These are phyloP conservation scores for Lepilemur ruficaudatus DNA, from an alignment of 2,797 vertebrate species.

Conservation along the genomic window DNA sequence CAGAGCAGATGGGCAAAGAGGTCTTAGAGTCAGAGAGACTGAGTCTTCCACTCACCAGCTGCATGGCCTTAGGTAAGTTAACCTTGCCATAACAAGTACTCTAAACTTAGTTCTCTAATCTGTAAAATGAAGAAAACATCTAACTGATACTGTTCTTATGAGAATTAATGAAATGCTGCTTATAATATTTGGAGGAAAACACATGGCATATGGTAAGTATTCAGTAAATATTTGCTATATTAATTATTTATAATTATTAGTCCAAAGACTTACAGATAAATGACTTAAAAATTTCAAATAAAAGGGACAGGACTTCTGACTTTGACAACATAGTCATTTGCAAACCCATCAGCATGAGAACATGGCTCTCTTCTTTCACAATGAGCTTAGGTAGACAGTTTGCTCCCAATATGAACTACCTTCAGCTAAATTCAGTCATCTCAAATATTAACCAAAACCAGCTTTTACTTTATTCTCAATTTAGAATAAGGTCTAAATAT, in stretches of 20 bases:
- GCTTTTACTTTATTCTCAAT: not conserved
- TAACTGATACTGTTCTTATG: not conserved
- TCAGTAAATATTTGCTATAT: constrained; percentile 4
- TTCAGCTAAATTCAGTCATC: not conserved
- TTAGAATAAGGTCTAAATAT: constrained; percentile 26
- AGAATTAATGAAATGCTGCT: not conserved
- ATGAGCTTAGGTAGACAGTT: not conserved
- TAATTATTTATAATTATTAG: not conserved
- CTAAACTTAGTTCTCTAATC: not conserved
- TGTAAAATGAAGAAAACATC: constrained; percentile 1
- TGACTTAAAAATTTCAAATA: not conserved
- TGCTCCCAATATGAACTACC: not conserved
- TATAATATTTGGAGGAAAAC: not conserved
- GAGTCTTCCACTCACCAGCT: not conserved
- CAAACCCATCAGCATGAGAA: not conserved
- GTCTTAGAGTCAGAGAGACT: not conserved
- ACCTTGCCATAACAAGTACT: not conserved
- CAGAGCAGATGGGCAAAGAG: not conserved
- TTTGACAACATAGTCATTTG: not conserved
- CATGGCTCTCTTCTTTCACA: not conserved
- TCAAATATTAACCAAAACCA: not conserved
- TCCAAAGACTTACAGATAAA: not conserved
- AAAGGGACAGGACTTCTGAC: not conserved
- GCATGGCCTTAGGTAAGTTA: not conserved
- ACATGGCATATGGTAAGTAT: not conserved